Evolutionary conservation across 2,888 invertebrate genomes (phyloP).

Genomic region (Rhagonycha lutea): DNA sequence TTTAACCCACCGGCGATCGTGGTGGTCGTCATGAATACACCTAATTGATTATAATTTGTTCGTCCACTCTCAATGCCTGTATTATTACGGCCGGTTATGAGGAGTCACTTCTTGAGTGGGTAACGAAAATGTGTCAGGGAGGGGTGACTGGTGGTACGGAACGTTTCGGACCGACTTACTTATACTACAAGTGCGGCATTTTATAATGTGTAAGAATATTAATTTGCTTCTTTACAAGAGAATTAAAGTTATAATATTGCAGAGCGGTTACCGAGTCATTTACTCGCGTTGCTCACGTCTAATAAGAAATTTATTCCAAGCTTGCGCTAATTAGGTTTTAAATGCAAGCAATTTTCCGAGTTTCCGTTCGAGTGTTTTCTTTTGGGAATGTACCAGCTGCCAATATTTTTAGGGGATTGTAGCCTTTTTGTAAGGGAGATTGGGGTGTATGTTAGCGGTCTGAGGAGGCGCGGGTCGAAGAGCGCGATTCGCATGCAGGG

Average conservation of each 20-base stretch:
- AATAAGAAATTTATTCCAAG: conserved; percentile 22
- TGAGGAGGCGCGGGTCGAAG: conserved; percentile 40
- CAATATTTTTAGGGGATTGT: conserved; percentile 54
- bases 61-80: conserved; percentile 22
- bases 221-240: conserved; percentile 11
- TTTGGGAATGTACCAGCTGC: conserved; percentile 44
- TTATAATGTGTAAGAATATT: conserved; percentile 15
- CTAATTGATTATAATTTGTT: conserved; percentile 28
- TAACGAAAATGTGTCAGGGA: background rate
- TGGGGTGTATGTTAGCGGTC: conserved; percentile 55
- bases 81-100: conserved; percentile 20
- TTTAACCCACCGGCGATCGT: conserved; percentile 16
- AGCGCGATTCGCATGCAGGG: conserved; percentile 32
- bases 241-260: conserved; percentile 15
- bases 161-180: background rate
- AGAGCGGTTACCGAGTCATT: conserved; percentile 18
- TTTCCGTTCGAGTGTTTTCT: conserved; percentile 22
- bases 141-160: background rate
- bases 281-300: conserved; percentile 10
- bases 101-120: conserved; percentile 14
- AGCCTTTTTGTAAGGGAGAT: conserved; percentile 53
- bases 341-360: conserved; percentile 18
- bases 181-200: conserved; percentile 1
- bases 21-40: conserved; percentile 26
- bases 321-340: conserved; percentile 26